A percentile compares a stretch with the other conserved stretches of the same genome.
These are phyloP conservation scores for Takifugu flavidus DNA, from an alignment of 2,113 vertebrate genomes.

Conservation along the genomic window DNA sequence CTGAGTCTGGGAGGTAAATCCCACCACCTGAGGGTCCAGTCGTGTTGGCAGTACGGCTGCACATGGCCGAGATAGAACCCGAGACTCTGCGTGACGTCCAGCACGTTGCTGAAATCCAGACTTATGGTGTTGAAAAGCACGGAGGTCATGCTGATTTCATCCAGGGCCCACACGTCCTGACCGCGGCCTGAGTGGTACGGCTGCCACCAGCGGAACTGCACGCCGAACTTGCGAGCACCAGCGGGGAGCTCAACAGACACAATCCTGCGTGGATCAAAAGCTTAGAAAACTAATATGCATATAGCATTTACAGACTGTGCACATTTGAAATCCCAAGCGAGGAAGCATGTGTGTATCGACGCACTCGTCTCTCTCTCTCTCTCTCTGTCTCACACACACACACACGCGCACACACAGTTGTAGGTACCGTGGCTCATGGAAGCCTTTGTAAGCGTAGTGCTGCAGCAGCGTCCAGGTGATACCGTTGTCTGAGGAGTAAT, in stretches of 20 bases:
- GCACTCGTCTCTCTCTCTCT: not conserved
- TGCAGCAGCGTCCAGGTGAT: constrained; percentile 96
- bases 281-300: not conserved
- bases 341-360: not conserved
- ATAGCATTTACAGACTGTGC: not conserved
- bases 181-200: constrained; percentile 92
- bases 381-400: not conserved
- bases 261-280: constrained; percentile 77
- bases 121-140: constrained; percentile 96
- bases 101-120: constrained; percentile 93
- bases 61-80: constrained; percentile 96
- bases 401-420: not conserved
- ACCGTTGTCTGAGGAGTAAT: constrained; percentile 94
- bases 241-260: constrained; percentile 92
- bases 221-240: constrained; percentile 88
- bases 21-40: constrained; percentile 93
- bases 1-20: not conserved
- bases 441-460: constrained; percentile 92
- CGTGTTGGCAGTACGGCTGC: constrained; percentile 93
- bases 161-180: constrained; percentile 94
- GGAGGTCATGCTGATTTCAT: constrained; percentile 98
- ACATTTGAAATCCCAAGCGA: constrained; percentile 1
- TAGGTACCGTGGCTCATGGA: constrained; percentile 91
- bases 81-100: constrained; percentile 95
- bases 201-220: constrained; percentile 99